Evolutionary conservation across 2,888 invertebrate species (phyloP).

Genomic region (Ichneumoninae sp.): DNA sequence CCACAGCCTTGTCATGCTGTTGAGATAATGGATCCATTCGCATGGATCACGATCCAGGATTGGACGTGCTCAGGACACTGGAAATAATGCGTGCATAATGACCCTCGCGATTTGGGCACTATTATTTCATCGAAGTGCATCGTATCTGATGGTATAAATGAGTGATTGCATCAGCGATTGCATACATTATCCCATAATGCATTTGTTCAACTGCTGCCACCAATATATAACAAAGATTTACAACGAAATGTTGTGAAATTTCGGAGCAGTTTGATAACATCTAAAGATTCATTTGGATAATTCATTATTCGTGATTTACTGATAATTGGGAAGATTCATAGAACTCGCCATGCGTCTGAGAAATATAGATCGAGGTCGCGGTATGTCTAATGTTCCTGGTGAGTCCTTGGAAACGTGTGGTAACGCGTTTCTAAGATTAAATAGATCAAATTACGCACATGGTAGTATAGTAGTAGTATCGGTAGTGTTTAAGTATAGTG

Average conservation of each 20-base stretch:
- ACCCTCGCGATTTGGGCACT: conserved; percentile 66
- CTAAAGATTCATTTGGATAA: conserved; percentile 12
- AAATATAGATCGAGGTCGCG: conserved; percentile 63
- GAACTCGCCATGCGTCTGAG: conserved; percentile 42
- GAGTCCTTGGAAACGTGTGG: conserved; percentile 67
- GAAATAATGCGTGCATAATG: conserved; percentile 81
- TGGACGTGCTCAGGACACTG: conserved; percentile 80
- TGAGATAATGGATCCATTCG: conserved; percentile 83
- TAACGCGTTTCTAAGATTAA: conserved; percentile 67
- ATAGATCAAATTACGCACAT: conserved; percentile 69
- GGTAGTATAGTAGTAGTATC: conserved; percentile 19
- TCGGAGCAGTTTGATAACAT: conserved; percentile 34
- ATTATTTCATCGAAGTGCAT: conserved; percentile 54
- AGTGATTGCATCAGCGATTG: background rate
- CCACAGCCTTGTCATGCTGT: conserved; percentile 83
- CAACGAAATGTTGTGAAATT: background rate
- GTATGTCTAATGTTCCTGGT: conserved; percentile 55
- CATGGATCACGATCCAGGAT: conserved; percentile 82
- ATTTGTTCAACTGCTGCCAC: background rate
- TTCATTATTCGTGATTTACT: conserved; percentile 57
- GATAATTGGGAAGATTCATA: conserved; percentile 47
- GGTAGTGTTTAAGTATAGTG: conserved; percentile 10
- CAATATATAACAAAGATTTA: background rate
- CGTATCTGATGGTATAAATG: background rate
- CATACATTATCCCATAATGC: background rate